These are phyloP conservation scores for Napeogenes inachia DNA, from an alignment of 2,888 invertebrate genomes.

Conservation along the genomic window DNA sequence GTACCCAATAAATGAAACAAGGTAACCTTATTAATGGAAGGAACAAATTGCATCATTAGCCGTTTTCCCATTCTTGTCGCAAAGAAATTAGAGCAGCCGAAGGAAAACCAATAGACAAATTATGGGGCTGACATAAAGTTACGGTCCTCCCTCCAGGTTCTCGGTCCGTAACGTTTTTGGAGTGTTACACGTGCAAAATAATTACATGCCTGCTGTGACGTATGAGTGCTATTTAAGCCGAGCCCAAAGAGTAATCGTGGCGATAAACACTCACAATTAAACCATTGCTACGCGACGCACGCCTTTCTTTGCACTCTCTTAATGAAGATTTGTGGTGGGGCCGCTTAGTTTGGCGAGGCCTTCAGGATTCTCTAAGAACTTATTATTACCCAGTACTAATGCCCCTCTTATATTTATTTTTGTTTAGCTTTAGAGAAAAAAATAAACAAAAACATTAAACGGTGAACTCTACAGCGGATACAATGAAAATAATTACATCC, in stretches of 20 bases:
- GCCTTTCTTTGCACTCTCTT: constrained; percentile 67
- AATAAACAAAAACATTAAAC: constrained; percentile 2
- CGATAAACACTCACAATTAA: constrained; percentile 75
- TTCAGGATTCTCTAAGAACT: constrained; percentile 34
- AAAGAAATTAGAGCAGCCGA: constrained; percentile 32
- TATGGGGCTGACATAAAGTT: constrained; percentile 54
- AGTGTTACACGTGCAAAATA: constrained; percentile 70
- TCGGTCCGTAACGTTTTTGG: constrained; percentile 57
- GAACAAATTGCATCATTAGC: constrained; percentile 28
- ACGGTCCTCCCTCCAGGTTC: constrained; percentile 43
- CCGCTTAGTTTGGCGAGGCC: constrained; percentile 39
- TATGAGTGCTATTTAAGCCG: constrained; percentile 72
- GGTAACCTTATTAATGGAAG: constrained; percentile 19
- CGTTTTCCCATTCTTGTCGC: constrained; percentile 26
- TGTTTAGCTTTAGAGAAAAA: not conserved
- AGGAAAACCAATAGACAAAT: constrained; percentile 59
- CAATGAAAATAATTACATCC: constrained; percentile 6
- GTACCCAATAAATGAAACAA: not conserved
- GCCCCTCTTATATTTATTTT: constrained; percentile 8
- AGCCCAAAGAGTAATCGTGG: constrained; percentile 68
- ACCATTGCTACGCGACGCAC: constrained; percentile 75
- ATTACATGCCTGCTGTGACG: constrained; percentile 72
- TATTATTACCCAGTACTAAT: constrained; percentile 24
- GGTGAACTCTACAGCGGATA: constrained; percentile 6
- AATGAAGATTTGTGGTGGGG: constrained; percentile 66